Evolutionary conservation across 2,113 vertebrate genomes (phyloP).

Genomic region (Trogon surrucura): DNA sequence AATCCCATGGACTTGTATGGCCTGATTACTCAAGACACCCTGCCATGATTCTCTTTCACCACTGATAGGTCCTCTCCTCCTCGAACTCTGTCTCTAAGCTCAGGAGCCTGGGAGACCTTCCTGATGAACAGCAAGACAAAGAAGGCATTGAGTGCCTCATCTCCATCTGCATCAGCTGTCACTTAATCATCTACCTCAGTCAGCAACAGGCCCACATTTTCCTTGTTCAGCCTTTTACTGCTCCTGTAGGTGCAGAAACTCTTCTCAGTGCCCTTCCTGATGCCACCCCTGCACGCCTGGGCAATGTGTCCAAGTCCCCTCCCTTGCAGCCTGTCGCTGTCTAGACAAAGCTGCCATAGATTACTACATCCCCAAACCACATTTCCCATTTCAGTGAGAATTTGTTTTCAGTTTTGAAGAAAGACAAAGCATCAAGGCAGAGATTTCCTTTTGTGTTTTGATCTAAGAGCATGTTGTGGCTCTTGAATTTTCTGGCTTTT

Average conservation of each 20-base stretch:
- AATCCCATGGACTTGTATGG: neutral
- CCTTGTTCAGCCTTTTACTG: neutral
- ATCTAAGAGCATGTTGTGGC: neutral
- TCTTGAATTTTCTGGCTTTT: neutral
- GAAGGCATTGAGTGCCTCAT: neutral
- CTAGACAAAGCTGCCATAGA: neutral
- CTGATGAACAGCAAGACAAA: neutral
- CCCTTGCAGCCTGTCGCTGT: neutral
- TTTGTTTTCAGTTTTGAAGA: neutral
- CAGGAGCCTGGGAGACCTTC: neutral
- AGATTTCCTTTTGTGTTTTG: neutral
- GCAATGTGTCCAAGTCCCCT: neutral
- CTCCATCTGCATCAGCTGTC: neutral
- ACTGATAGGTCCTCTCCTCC: neutral
- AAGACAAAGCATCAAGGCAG: neutral
- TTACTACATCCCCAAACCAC: neutral
- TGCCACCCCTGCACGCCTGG: neutral
- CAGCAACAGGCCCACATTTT: neutral
- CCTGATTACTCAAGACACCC: neutral
- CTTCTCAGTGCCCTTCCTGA: neutral
- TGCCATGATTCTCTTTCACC: neutral
- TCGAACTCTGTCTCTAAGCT: neutral
- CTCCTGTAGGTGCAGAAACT: neutral
- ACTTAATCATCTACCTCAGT: neutral
- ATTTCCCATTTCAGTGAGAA: neutral